Base-by-base conservation (phyloP, 2,113 vertebrate genomes). In the Paradoxurus hermaphroditus region DNA sequence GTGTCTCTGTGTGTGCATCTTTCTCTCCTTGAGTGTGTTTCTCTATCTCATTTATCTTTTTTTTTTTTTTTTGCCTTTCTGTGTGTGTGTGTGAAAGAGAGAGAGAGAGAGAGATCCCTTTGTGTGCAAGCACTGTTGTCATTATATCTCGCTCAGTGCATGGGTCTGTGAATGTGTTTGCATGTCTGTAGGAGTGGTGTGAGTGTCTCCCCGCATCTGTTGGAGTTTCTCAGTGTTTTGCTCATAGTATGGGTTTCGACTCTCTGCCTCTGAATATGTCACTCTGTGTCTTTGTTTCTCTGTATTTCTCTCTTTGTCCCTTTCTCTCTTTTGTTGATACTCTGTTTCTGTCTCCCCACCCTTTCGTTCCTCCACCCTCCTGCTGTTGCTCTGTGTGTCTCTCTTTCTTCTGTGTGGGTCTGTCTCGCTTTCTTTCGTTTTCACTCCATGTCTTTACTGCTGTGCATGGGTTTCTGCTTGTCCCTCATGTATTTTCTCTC, bases 121-220 rank as follows among this genome's bases (percentile, higher is more conserved):
- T 31, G 12, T 92, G 16, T 4, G 12, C 34, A 2, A 73, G 7
- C 0, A 1, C 53, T 44, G 44, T 41, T 34, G 31, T 27, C 72
- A 15, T 63, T 62, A 0, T 6, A 27, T 67, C 5, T 90, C 34
- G 2, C 25, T n/a, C 9, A 19, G 62, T 7, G 6, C n/a, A 0
- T 70, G 27, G n/a, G 23, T 68, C 14, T 81, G 59, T 41, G 36
- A 73, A 39, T 25, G 14, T 39, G 13, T 34, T 83, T 70, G 25
- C 8, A 70, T 44, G 12, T 5, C 1, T 67, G 0, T 27, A 34
- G 89, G 46, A n/a, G 44, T 3, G 41, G 23, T 62, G 3, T 29
- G n/a, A 25, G 73, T 29, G 13, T 67, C 11, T 72, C 44, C 62
- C 12, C 44, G 18, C 23, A 67, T 7, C 15, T 31, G 6, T 39